Base-by-base conservation (phyloP, 2,797 vertebrate species). In the Coregonus sp. region DNA sequence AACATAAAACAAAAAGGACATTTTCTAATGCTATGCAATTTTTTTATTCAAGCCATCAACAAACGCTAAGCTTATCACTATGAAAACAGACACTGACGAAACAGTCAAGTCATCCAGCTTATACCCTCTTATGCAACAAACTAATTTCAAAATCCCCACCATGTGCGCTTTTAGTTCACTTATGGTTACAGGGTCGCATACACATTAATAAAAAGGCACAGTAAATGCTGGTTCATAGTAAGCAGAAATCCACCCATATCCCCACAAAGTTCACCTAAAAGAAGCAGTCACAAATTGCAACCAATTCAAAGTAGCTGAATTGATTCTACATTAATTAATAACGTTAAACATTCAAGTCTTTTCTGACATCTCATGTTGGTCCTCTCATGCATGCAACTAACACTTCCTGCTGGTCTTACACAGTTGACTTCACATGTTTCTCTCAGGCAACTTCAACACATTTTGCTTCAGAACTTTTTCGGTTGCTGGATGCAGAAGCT, bases 401-500 rank as follows among this genome's bases (percentile, higher is more conserved):
- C 67, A 47, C 86, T 75, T 47, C 40, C 40, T 90, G 81, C 80
- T 85, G 20, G 82, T 73, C 52, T 84, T 78, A 75, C 76, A 86
- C 82, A 76, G 76, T 72, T 52, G 71, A 83, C 75, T 82, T 47
- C 37, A 81, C 83, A 72, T 40, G 40, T 4, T 82, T 75, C 79
- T 76, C 47, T 70, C 1, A 73, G 70, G n/a, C 20, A 31, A 0
- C 15, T 52, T 75, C 5, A 35, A 7, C 40, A 47, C 7, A 0
- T 47, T 65, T 63, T 11, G 9, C 59, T 83, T 96, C 93, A 97
- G 88, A 84, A 96, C 92, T 97, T 98, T 81, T 95, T 93, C 4
- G 97, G 97, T 91, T 99, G 98, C 78, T 99, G 97, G 90, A 99
- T 97, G 89, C 93, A 88, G 84, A 94, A 93, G 56, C n/a, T 61